Conservation (phyloP, 2,797 vertebrate genomes). For the Myioborus miniatus region DNA sequence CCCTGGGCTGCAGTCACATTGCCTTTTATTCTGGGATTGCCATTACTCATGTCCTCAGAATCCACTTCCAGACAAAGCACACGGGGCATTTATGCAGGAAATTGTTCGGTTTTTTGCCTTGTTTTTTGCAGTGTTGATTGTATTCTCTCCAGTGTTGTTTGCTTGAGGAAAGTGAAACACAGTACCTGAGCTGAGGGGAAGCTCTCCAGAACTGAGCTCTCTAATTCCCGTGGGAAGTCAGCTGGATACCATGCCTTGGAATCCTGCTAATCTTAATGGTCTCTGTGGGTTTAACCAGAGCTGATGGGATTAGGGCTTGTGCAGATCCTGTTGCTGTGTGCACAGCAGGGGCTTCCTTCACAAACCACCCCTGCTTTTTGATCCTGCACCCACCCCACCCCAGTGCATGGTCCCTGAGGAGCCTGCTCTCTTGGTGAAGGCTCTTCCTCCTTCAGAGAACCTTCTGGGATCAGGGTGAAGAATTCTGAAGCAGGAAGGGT, state of each 20-base stretch:
- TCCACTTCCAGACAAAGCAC: background rate
- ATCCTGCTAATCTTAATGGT: slow-evolving; percentile 8
- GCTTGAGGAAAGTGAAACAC: background rate
- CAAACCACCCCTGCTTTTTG: background rate
- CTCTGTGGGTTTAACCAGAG: background rate
- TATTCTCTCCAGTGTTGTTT: background rate
- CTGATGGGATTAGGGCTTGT: background rate
- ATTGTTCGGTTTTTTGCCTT: fast-evolving
- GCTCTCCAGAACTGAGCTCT: background rate
- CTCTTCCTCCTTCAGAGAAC: background rate
- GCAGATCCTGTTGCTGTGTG: background rate
- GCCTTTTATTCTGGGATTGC: background rate
- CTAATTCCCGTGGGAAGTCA: background rate
- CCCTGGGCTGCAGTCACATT: background rate
- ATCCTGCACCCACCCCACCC: background rate
- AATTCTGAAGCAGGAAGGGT: background rate
- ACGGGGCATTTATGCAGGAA: background rate
- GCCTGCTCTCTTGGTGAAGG: background rate
- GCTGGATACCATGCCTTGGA: background rate
- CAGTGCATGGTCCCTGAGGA: background rate
- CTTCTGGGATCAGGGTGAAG: background rate
- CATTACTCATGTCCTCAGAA: background rate
- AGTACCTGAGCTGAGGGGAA: background rate
- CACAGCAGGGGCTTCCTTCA: fast-evolving
- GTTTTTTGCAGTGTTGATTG: background rate